phyloP scores from a whole-genome alignment of 2,888 invertebrate species.

The Heteromyza rotundicornis region DNA sequence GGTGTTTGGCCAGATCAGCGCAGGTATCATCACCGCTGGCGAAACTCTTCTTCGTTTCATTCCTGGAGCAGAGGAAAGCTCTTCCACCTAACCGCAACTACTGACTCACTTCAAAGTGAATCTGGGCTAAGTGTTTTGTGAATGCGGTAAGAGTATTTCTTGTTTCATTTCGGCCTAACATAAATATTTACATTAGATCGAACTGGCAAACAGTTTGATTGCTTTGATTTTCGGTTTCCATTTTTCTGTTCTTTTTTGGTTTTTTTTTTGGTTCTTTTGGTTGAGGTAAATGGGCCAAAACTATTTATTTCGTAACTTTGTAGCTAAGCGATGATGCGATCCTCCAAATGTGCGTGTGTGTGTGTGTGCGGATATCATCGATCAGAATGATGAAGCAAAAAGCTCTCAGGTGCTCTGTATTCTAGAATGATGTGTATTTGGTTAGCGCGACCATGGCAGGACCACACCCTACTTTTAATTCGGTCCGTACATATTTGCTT shows the following conservation, averaged over 20 bases:
- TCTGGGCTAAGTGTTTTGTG: slow-evolving; percentile 3
- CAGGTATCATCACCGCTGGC: no score
- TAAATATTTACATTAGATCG: slow-evolving; percentile 32
- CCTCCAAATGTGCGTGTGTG: not conserved
- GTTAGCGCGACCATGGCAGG: not conserved
- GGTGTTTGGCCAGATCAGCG: no score
- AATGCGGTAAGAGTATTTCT: not conserved
- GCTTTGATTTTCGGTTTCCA: no score
- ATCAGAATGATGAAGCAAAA: not conserved
- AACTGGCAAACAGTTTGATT: slow-evolving; percentile 26
- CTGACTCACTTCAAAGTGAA: slow-evolving; percentile 7
- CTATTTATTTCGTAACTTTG: not conserved
- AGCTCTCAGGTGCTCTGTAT: not conserved
- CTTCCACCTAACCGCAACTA: not conserved
- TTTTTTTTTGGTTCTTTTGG: slow-evolving; percentile 21
- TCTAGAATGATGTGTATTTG: not conserved
- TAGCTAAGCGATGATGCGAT: not conserved
- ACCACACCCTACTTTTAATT: not conserved
- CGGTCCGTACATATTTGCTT: no score
- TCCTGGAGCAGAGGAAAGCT: no score
- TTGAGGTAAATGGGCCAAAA: slow-evolving; percentile 13
- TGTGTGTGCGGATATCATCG: not conserved
- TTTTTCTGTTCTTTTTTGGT: no score
- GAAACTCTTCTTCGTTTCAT: no score
- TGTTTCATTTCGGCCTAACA: slow-evolving; percentile 14